A percentile compares a stretch with the other conserved stretches of the same genome.
Evolutionary conservation across 2,113 vertebrate species (phyloP).

Genomic region (Stictonetta naevosa): DNA sequence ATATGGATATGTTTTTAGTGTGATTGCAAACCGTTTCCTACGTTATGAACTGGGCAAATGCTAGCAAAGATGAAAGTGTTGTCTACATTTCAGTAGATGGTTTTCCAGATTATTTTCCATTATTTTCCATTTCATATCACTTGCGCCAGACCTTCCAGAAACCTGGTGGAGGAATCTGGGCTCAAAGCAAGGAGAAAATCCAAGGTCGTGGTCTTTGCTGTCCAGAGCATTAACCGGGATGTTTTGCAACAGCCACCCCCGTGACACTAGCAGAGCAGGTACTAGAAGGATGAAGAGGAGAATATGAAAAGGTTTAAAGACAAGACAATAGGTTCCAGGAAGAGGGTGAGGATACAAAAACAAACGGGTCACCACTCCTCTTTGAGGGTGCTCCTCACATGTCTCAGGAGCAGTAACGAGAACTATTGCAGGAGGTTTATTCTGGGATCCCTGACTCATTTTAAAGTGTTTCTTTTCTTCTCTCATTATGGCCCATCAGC

Average conservation of each 20-base stretch:
- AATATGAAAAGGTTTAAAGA: neutral
- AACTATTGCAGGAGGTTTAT: neutral
- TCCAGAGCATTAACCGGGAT: rapidly evolving
- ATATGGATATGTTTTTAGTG: rapidly evolving
- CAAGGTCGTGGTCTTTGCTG: rapidly evolving
- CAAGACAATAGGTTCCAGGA: neutral
- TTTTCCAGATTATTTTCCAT: neutral
- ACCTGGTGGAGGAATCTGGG: neutral
- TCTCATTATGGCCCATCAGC: neutral
- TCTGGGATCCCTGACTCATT: conserved; percentile 3
- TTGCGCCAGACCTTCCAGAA: neutral
- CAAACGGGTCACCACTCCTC: neutral
- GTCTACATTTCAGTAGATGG: rapidly evolving
- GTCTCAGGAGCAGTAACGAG: rapidly evolving
- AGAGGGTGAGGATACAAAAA: neutral
- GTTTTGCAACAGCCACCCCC: neutral
- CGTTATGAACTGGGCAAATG: rapidly evolving
- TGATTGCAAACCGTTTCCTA: rapidly evolving
- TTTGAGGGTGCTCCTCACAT: neutral
- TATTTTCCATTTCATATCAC: rapidly evolving
- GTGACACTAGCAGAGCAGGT: neutral
- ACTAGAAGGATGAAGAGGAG: neutral
- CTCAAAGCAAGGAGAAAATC: neutral
- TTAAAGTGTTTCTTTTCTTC: rapidly evolving
- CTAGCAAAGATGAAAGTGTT: rapidly evolving